A percentile compares a stretch with the other conserved stretches of the same genome.
phyloP scores from a whole-genome alignment of 1,140 invertebrate species.

The Drosophila ogumai region DNA sequence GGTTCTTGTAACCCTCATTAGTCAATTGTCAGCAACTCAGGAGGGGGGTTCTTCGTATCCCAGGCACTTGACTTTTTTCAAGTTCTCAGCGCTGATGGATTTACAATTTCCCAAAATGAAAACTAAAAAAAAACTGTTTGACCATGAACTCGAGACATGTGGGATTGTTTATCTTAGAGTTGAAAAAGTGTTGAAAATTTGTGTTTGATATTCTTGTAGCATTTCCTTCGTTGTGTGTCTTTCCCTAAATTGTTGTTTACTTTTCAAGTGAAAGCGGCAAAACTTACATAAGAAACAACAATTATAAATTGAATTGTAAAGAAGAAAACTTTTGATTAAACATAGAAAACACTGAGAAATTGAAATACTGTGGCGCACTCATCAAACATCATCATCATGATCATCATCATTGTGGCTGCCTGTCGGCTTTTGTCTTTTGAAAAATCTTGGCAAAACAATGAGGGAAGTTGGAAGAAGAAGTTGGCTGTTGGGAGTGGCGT shows the following conservation, averaged over 20 bases:
- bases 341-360: conserved; percentile 30
- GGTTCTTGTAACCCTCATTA: conserved; percentile 65
- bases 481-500: conserved; percentile 42
- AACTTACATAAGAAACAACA: conserved; percentile 57
- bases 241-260: conserved; percentile 73
- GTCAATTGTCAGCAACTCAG: conserved; percentile 60
- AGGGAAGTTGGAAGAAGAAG: conserved; percentile 7
- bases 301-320: conserved; percentile 64
- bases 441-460: conserved; percentile 22
- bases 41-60: conserved; percentile 3
- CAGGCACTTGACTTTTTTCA: conserved; percentile 45
- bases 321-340: conserved; percentile 53
- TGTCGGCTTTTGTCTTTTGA: conserved; percentile 22
- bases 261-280: conserved; percentile 66
- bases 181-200: conserved; percentile 70
- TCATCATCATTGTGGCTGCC: background rate
- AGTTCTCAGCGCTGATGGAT: conserved; percentile 61
- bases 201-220: conserved; percentile 50
- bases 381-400: conserved; percentile 39
- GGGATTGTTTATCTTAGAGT: conserved; percentile 56
- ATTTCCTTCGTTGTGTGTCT: conserved; percentile 34
- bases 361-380: conserved; percentile 44
- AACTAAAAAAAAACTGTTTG: conserved; percentile 50
- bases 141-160: conserved; percentile 60
- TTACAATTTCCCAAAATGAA: conserved; percentile 61